Percentiles rank a stretch among this genome's conserved stretches.
Conservation (phyloP, 2,888 invertebrate species). For the Rapana venosa region DNA sequence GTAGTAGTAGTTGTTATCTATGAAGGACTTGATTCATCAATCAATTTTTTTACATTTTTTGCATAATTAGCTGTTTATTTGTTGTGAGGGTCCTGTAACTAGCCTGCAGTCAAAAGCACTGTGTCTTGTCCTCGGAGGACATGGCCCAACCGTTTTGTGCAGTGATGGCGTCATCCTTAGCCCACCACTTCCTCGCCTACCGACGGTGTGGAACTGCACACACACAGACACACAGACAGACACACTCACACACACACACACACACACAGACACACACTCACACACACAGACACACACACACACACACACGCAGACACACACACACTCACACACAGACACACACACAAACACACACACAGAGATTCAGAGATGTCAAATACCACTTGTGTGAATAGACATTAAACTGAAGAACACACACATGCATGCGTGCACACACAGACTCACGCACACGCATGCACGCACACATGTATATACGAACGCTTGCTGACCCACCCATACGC, state of each 20-base stretch:
- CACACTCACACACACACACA: not conserved
- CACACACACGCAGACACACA: slow-evolving; percentile 5
- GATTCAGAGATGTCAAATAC: not conserved
- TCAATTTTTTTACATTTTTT: too few relatives aligned
- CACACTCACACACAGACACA: slow-evolving; percentile 4
- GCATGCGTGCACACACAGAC: not conserved
- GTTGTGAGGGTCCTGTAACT: too few relatives aligned
- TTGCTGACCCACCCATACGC: too few relatives aligned
- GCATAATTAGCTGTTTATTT: too few relatives aligned
- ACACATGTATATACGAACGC: not conserved
- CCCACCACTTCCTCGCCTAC: not conserved
- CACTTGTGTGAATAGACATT: too few relatives aligned
- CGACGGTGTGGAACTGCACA: not conserved
- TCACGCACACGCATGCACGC: too few relatives aligned
- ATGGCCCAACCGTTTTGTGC: too few relatives aligned
- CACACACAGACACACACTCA: not conserved
- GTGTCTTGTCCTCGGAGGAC: too few relatives aligned
- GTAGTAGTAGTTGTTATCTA: too few relatives aligned
- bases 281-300: not conserved
- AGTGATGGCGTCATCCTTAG: not conserved
- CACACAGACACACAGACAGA: not conserved
- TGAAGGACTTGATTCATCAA: too few relatives aligned
- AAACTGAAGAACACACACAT: not conserved
- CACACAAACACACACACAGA: too few relatives aligned
- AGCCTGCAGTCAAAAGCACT: too few relatives aligned